Percentiles rank a stretch among this genome's conserved stretches.
Evolutionary conservation across 2,113 vertebrate genomes (phyloP).

Genomic region (Oreochromis tanganicae): DNA sequence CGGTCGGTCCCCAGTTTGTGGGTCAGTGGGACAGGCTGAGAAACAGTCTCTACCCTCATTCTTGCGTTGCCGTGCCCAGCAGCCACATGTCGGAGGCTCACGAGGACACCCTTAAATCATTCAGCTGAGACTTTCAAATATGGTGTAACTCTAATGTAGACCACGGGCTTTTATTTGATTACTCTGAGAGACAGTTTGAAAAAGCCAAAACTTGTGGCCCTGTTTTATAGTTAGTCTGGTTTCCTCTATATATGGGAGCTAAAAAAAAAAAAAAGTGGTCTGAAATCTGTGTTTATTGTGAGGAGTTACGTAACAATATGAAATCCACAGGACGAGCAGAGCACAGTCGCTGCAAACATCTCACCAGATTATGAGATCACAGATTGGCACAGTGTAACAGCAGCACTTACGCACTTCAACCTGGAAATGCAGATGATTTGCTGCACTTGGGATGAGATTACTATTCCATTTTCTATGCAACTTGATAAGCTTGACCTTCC

Average conservation of each 20-base stretch:
- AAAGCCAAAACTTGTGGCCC: neutral
- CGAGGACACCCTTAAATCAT: neutral
- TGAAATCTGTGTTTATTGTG: neutral
- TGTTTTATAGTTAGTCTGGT: neutral
- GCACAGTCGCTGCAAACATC: conserved; percentile 2
- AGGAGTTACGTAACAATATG: conserved; percentile 37
- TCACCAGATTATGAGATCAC: conserved; percentile 40
- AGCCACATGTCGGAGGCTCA: conserved; percentile 20
- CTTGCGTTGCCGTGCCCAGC: neutral
- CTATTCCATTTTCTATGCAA: neutral
- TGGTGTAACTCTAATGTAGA: neutral
- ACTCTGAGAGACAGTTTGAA: neutral
- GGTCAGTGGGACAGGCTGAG: conserved; percentile 69
- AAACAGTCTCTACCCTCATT: conserved; percentile 25
- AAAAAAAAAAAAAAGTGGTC: neutral
- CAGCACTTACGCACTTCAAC: neutral
- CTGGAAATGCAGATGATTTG: neutral
- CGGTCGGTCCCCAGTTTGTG: conserved; percentile 57
- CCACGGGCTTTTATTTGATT: neutral
- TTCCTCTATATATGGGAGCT: neutral
- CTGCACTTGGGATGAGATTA: neutral
- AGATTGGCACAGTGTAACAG: neutral
- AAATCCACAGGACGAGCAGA: conserved; percentile 5
- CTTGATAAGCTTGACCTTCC: neutral
- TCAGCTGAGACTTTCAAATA: neutral